phyloP scores from a whole-genome alignment of 2,113 vertebrate genomes.

The Taxidea taxus region DNA sequence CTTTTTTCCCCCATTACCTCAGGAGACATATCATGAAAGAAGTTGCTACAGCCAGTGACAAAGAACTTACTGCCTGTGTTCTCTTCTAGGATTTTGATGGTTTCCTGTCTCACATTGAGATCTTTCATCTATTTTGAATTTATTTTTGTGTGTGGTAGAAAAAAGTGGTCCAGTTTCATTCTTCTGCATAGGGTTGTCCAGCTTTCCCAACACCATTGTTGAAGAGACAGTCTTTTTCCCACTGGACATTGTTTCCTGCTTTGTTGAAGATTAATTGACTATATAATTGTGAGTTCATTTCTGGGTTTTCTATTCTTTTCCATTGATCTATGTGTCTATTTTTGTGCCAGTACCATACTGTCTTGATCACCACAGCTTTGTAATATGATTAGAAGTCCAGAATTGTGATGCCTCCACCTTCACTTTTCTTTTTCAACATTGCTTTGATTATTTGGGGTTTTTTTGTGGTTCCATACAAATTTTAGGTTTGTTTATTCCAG shows the following conservation, averaged over 20 bases:
- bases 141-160: too few species aligned
- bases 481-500: neutral
- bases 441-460: neutral
- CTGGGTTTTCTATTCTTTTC: too few species aligned
- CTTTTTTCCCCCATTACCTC: neutral
- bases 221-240: too few species aligned
- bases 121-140: neutral
- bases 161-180: too few species aligned
- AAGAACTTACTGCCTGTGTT: neutral
- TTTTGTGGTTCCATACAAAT: neutral
- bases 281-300: too few species aligned
- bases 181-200: too few species aligned
- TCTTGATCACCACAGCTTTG: neutral
- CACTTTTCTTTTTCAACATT: neutral
- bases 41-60: neutral
- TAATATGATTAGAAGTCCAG: neutral
- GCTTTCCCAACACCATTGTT: too few species aligned
- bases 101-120: neutral
- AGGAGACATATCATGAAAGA: neutral
- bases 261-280: too few species aligned
- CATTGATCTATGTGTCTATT: too few species aligned
- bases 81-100: neutral
- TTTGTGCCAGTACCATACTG: too few species aligned
- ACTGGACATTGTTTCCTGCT: too few species aligned
- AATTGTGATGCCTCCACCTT: neutral